Base-by-base conservation (phyloP, 2,797 vertebrate species). In the Alosa sapidissima region DNA sequence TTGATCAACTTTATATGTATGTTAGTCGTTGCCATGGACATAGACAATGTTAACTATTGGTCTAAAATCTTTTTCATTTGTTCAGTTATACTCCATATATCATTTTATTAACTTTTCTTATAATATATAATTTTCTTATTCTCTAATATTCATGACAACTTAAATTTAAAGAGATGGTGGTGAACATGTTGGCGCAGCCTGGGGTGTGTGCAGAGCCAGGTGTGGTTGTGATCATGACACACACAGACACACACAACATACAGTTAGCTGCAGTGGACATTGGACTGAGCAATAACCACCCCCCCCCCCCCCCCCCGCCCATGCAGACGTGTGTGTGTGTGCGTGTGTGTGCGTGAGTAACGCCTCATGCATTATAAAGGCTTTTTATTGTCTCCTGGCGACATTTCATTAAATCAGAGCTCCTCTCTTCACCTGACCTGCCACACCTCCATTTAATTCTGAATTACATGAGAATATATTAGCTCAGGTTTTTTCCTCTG, bases 341-440 rank as follows among this genome's bases (percentile, higher is more conserved):
- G 51, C 13, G 49, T 9, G 51, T 52, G 51, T 52, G 36, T 28
- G 19, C 16, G 58, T 78, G 33, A 48, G 55, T 85, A 72, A 51
- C 54, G 82, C 84, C 81, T 85, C 72, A 89, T 90, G 91, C 90
- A 81, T 92, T 91, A 89, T 86, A 89, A 86, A 88, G 91, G 82
- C n/a, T 65, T 33, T 88, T 93, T 90, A 91, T 89, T 83, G 82
- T 90, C 87, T 87, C 85, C 88, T 86, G 84, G 85, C 91, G 92
- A 91, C 88, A 89, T 93, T 92, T 91, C 88, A 88, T 85, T 90
- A 87, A 91, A 91, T 89, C 88, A 84, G 84, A 84, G 81, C 85
- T 86, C 68, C 16, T 36, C 33, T 89, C 6, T 14, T 84, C 82
- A 85, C 89, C 91, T 88, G 89, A 88, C 85, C 90, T 41, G 41